Base-by-base conservation (phyloP, 2,797 vertebrate genomes). In the Onychomys torridus region DNA sequence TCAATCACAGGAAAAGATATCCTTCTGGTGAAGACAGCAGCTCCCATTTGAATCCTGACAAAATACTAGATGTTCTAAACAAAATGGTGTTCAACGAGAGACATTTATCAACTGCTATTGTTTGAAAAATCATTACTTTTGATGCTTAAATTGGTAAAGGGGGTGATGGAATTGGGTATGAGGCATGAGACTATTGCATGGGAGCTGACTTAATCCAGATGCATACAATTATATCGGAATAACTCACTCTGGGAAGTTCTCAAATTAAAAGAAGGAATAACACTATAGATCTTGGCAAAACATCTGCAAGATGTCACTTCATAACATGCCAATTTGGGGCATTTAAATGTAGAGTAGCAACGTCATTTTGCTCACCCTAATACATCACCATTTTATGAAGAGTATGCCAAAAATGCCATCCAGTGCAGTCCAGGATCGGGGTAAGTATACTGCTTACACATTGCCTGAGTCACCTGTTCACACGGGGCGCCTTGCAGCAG, bases 1-100 rank as follows among this genome's bases (percentile, higher is more conserved):
- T 97, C 93, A 95, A 76, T 96, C 92, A 96, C 96, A 95, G 73
- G n/a, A 61, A 77, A 77, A 96, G 93, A 76, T 52, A 65, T 67
- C 40, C 63, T 93, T 84, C 92, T 63, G 75, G 81, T 89, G 49
- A 94, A 94, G 67, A 92, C 65, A 96, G 94, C 34, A 81, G 52
- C 34, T 93, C 76, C 75, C 40, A 59, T 92, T 92, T 89, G 76
- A 95, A 85, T 96, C 52, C 63, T 78, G 17, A 69, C 90, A 94
- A 97, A 96, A 95, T 84, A 89, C 65, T 67, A 96, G 76, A 79
- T 77, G 23, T 77, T 79, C 61, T 95, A 94, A 96, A 92, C 67
- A 96, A 97, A 97, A 93, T 87, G 86, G 82, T 69, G 11, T 57
- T 96, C 49, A 57, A 16, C 67, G 23, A 4, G n/a, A 79, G 37